Percentiles rank a stretch among this genome's conserved stretches.
Evolutionary conservation across 1,140 invertebrate species (phyloP).

Genomic region (Scaptodrosophila lebanonensis): DNA sequence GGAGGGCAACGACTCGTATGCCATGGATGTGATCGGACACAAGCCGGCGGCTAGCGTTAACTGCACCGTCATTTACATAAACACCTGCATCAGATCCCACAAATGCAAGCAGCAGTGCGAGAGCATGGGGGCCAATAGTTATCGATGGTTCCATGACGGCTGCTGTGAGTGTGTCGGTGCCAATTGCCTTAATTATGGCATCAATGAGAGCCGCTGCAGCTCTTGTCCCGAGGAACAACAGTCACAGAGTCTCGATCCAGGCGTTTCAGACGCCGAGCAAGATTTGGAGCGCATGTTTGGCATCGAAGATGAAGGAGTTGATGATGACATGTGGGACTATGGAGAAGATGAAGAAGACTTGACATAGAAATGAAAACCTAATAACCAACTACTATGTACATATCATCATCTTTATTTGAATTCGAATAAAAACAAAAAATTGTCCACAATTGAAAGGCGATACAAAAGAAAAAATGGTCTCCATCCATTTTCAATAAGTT

Average conservation of each 20-base stretch:
- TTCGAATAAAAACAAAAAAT: no score
- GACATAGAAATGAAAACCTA: background rate
- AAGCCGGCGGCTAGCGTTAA: conserved; percentile 82
- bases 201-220: conserved; percentile 84
- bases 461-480: no score
- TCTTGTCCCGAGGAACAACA: conserved; percentile 66
- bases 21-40: background rate
- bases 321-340: conserved; percentile 53
- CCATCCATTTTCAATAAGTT: no score
- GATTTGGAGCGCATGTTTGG: conserved; percentile 47
- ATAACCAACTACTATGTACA: no score
- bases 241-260: conserved; percentile 13
- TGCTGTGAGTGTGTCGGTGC: conserved; percentile 96
- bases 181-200: conserved; percentile 93
- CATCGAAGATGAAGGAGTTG: conserved; percentile 38
- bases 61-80: conserved; percentile 95
- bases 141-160: conserved; percentile 94
- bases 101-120: conserved; percentile 81
- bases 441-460: no score
- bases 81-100: conserved; percentile 90
- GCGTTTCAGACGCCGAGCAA: conserved; percentile 34
- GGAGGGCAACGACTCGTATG: conserved; percentile 14
- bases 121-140: conserved; percentile 74
- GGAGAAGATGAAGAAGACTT: conserved; percentile 49
- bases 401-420: no score